Evolutionary conservation across 2,888 invertebrate genomes (phyloP).

Genomic region (Acanthacorydalis orientalis): DNA sequence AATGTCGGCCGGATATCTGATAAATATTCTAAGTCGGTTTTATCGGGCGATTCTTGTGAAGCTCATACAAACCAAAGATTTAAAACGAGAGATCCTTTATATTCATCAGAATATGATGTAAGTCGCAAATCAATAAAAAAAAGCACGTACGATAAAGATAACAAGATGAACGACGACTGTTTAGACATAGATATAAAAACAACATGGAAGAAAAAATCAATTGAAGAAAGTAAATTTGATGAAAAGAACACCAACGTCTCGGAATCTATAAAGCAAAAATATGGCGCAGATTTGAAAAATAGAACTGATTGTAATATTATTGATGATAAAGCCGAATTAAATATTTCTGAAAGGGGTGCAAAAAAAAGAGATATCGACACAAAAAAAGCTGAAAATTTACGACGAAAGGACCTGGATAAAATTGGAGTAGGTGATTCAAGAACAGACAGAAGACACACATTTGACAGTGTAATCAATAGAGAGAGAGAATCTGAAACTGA

Average conservation of each 20-base stretch:
- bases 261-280: background rate
- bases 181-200: constrained; percentile 15
- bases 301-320: background rate
- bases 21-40: background rate
- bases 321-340: background rate
- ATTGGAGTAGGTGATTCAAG: constrained; percentile 7
- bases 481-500: constrained; percentile 18
- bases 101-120: background rate
- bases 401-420: constrained; percentile 10
- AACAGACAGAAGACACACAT: constrained; percentile 18
- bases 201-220: constrained; percentile 8
- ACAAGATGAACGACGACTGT: constrained; percentile 7
- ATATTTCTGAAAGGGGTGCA: constrained; percentile 1
- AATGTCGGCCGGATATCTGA: too few species aligned
- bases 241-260: background rate
- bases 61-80: constrained; percentile 1
- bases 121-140: constrained; percentile 11
- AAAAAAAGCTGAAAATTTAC: constrained; percentile 9
- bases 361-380: constrained; percentile 4
- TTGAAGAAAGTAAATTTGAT: background rate
- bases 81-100: background rate
- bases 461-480: constrained; percentile 17
- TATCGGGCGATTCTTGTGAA: background rate
- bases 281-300: background rate
- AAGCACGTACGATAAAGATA: constrained; percentile 18